Evolutionary conservation across 1,140 invertebrate species (phyloP).

Genomic region (Drosophila virilis): DNA sequence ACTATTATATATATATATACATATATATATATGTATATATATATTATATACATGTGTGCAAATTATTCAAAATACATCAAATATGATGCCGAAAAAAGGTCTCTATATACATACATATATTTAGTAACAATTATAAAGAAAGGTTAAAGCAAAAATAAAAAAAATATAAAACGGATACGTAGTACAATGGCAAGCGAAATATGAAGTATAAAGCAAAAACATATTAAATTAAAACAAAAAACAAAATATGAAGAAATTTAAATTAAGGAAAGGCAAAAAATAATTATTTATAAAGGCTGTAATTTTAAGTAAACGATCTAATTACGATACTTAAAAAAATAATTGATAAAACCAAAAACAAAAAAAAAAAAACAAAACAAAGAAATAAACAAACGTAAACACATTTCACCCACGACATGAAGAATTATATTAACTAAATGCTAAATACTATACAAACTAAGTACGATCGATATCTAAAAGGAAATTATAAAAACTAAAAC

Average conservation of each 20-base stretch:
- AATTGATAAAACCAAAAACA: conserved; percentile 43
- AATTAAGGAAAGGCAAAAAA: conserved; percentile 57
- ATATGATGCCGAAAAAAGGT: conserved; percentile 55
- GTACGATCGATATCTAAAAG: conserved; percentile 80
- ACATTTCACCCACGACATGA: conserved; percentile 74
- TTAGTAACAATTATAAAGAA: conserved; percentile 76
- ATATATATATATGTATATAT: conserved; percentile 63
- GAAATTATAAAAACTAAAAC: conserved; percentile 72
- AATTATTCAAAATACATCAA: conserved; percentile 76
- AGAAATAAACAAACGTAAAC: conserved; percentile 44
- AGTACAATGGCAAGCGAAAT: conserved; percentile 80
- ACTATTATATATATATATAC: conserved; percentile 66
- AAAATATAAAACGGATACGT: conserved; percentile 69
- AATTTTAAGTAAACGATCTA: conserved; percentile 82
- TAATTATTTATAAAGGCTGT: conserved; percentile 84
- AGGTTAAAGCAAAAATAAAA: conserved; percentile 30
- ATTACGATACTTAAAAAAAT: conserved; percentile 52
- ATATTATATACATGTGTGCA: conserved; percentile 75
- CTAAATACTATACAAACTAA: conserved; percentile 74
- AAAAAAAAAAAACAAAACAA: conserved; percentile 21
- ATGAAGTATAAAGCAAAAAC: conserved; percentile 77
- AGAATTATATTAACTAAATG: conserved; percentile 75
- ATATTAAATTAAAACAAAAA: conserved; percentile 46
- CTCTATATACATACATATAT: conserved; percentile 68
- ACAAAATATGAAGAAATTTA: conserved; percentile 3